Base-by-base conservation (phyloP, 2,797 vertebrate genomes). In the Pipistrellus nathusii region DNA sequence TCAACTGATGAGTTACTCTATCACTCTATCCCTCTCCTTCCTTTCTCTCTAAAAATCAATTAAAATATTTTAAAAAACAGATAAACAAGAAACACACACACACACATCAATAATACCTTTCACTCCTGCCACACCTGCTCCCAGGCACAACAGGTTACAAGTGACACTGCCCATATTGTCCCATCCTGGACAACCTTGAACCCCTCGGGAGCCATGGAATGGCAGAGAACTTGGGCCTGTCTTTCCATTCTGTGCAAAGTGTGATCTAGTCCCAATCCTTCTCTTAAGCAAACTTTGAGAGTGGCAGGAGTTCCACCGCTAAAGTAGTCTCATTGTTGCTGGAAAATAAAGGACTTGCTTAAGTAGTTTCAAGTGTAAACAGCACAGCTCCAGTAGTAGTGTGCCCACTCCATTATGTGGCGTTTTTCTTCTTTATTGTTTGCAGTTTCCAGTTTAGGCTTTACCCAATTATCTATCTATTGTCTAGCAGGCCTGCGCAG, bases 381-480 rank as follows among this genome's bases (percentile, higher is more conserved):
- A 95, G 97, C 92, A 76, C 76, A 6, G 25, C 0, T 0, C 78
- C 96, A 94, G 84, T 11, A 94, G 84, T 11, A n/a, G 89, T 59
- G 25, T 18, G 27, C 94, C 94, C 72, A 91, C 93, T 83, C 93
- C 90, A 95, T 96, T 7, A 32, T 23, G 68, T 0, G 84, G 38
- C 92, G 94, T 95, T 96, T 96, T 53, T 97, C 96, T 96, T 96
- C 95, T 94, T 97, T 87, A 97, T 96, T 97, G 98, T 98, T 97
- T 93, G 97, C 96, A 97, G 98, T 98, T 98, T 98, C 97, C 97
- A 98, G 97, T 97, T 97, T 97, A 98, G 97, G 96, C 97, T 98
- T 98, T 98, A 98, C 98, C 97, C 97, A 98, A 97, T 98, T 98
- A 98, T 98, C 97, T 98, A 98, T 98, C 98, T 97, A 97, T 98